Percentiles rank a stretch among this genome's conserved stretches.
These are phyloP conservation scores for Nymphalis io DNA, from an alignment of 1,140 invertebrate species.

Conservation along the genomic window DNA sequence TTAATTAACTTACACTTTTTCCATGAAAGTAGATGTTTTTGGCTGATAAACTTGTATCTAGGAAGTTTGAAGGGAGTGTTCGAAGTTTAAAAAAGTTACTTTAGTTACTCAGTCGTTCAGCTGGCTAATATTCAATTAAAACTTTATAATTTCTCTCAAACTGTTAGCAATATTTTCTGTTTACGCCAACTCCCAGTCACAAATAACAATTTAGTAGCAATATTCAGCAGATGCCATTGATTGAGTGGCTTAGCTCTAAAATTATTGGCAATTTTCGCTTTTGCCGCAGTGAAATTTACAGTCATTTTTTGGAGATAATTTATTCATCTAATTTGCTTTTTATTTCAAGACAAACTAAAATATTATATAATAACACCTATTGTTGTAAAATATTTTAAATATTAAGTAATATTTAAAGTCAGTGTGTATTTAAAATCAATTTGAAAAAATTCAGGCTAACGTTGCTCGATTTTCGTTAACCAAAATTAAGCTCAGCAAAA, in stretches of 20 bases:
- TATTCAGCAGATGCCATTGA: slow-evolving; percentile 38
- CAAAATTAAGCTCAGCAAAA: no score
- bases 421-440: no score
- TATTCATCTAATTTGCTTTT: not conserved
- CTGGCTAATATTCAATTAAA: slow-evolving; percentile 72
- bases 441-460: no score
- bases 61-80: slow-evolving; percentile 13
- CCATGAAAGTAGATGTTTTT: slow-evolving; percentile 22
- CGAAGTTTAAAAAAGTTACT: slow-evolving; percentile 26
- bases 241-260: slow-evolving; percentile 22
- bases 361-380: not conserved
- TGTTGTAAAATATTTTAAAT: no score
- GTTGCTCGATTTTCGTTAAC: no score
- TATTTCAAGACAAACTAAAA: not conserved
- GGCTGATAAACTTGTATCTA: slow-evolving; percentile 25
- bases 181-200: slow-evolving; percentile 42
- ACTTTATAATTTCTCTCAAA: slow-evolving; percentile 61
- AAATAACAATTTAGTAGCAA: slow-evolving; percentile 40
- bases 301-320: not conserved
- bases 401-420: no score
- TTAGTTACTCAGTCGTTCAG: slow-evolving; percentile 46
- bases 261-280: slow-evolving; percentile 9
- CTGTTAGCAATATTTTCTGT: slow-evolving; percentile 57
- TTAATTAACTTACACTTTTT: slow-evolving; percentile 63
- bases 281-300: slow-evolving; percentile 12